Conservation (phyloP, 1,140 invertebrate species). For the Orussus abietinus region DNA sequence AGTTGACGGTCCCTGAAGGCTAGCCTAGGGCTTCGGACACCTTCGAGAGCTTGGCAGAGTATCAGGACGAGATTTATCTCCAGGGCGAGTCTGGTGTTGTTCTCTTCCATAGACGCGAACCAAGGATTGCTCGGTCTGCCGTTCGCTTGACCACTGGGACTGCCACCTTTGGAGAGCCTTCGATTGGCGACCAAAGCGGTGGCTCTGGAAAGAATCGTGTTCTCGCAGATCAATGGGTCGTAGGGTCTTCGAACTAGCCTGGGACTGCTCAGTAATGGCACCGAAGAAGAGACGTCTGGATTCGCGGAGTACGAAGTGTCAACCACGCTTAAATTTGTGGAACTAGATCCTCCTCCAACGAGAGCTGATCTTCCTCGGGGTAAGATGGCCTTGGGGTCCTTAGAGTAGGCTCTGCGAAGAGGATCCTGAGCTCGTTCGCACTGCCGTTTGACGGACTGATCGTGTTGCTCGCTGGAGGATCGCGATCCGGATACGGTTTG, state of each 20-base stretch:
- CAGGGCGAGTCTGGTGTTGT: slow-evolving; percentile 45
- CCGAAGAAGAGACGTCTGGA: too few species aligned
- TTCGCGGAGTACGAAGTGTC: too few species aligned
- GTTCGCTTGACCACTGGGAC: slow-evolving; percentile 13
- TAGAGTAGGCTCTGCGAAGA: slow-evolving; percentile 36
- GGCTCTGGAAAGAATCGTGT: slow-evolving; percentile 45
- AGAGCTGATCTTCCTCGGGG: too few species aligned
- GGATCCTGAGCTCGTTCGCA: slow-evolving; percentile 47
- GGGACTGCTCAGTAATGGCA: slow-evolving; percentile 42
- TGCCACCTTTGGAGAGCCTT: slow-evolving; percentile 22
- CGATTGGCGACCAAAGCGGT: slow-evolving; percentile 32
- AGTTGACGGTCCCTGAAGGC: slow-evolving; percentile 45
- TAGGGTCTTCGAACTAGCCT: slow-evolving; percentile 45
- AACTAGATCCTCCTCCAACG: too few species aligned
- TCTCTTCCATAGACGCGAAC: slow-evolving; percentile 51
- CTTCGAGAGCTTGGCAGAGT: slow-evolving; percentile 46
- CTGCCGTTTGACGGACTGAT: slow-evolving; percentile 42
- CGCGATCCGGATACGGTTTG: background rate
- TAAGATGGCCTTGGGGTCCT: slow-evolving; percentile 42
- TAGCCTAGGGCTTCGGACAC: slow-evolving; percentile 44
- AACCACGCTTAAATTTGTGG: too few species aligned
- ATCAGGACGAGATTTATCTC: slow-evolving; percentile 47
- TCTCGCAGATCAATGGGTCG: slow-evolving; percentile 50
- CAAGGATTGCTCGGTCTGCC: slow-evolving; percentile 38
- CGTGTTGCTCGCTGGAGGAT: slow-evolving; percentile 28